Evolutionary conservation across 1,140 invertebrate species (phyloP).

Genomic region (Heterodera schachtii): DNA sequence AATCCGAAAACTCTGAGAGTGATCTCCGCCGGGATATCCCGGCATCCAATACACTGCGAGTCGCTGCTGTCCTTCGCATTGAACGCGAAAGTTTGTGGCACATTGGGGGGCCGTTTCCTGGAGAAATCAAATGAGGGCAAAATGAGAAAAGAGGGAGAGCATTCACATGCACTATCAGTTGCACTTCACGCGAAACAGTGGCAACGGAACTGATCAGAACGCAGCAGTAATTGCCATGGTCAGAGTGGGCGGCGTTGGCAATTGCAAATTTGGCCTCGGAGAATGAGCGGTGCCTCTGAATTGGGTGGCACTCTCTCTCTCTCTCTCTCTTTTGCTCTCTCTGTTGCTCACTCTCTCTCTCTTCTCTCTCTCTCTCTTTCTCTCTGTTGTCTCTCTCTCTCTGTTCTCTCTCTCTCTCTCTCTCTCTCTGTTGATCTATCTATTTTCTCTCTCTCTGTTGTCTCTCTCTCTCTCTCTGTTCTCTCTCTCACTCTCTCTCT

Average conservation of each 20-base stretch:
- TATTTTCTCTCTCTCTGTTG: too few species aligned
- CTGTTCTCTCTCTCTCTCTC: too few species aligned
- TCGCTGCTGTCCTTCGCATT: conserved; percentile 41
- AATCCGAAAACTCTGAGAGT: conserved; percentile 47
- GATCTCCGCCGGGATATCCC: conserved; percentile 51
- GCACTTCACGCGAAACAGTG: conserved; percentile 44
- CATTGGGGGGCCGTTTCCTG: conserved; percentile 54
- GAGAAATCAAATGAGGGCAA: neutral
- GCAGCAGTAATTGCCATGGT: conserved; percentile 59
- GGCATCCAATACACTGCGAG: conserved; percentile 51
- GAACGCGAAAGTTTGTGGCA: conserved; percentile 28
- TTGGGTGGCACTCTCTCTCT: neutral
- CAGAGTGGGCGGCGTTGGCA: conserved; percentile 46
- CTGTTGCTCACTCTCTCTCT: too few species aligned
- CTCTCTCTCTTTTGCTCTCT: neutral
- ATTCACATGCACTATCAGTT: conserved; percentile 43
- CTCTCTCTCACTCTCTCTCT: neutral
- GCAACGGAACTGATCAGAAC: conserved; percentile 55
- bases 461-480: too few species aligned
- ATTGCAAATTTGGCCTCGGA: conserved; percentile 32
- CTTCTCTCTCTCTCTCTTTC: too few species aligned
- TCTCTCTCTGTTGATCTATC: too few species aligned
- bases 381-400: too few species aligned
- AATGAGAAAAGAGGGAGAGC: conserved; percentile 4
- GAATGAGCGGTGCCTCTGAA: conserved; percentile 51